Evolutionary conservation across 2,888 invertebrate genomes (phyloP).

Genomic region (Hemithea aestivaria): DNA sequence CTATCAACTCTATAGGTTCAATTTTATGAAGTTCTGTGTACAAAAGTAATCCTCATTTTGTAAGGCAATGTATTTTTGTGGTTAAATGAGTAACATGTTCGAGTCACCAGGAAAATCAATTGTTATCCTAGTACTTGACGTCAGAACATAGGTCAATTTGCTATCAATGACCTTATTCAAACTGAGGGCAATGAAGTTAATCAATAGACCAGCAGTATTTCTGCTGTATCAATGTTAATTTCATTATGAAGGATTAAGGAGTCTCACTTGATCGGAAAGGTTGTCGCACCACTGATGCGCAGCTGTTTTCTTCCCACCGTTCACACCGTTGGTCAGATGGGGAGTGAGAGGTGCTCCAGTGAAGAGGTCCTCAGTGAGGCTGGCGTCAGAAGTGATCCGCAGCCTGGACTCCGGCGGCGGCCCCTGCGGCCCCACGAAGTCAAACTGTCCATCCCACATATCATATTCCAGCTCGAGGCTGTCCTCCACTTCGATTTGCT

Average conservation of each 20-base stretch:
- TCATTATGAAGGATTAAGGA: constrained; percentile 4
- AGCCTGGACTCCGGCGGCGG: constrained; percentile 52
- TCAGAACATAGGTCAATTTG: background rate
- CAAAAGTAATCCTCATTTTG: too few species aligned
- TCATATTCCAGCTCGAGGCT: constrained; percentile 89
- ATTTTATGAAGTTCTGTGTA: too few species aligned
- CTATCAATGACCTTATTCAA: too few species aligned
- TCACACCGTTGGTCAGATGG: constrained; percentile 66
- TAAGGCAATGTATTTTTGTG: too few species aligned
- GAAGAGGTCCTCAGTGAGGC: constrained; percentile 70
- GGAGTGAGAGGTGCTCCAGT: constrained; percentile 69
- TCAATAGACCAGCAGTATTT: constrained; percentile 4
- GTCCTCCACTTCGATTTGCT: constrained; percentile 71
- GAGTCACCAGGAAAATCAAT: background rate
- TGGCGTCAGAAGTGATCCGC: constrained; percentile 61
- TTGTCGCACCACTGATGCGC: constrained; percentile 80
- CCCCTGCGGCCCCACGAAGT: constrained; percentile 84
- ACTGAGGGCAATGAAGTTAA: background rate
- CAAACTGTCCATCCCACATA: constrained; percentile 94
- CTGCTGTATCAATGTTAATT: background rate
- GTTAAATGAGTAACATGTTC: too few species aligned
- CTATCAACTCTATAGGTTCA: too few species aligned
- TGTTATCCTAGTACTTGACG: constrained; percentile 1
- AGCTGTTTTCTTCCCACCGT: constrained; percentile 77
- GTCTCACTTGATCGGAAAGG: constrained; percentile 80